phyloP scores from a whole-genome alignment of 2,888 invertebrate species.

The Drosophila diplacantha region DNA sequence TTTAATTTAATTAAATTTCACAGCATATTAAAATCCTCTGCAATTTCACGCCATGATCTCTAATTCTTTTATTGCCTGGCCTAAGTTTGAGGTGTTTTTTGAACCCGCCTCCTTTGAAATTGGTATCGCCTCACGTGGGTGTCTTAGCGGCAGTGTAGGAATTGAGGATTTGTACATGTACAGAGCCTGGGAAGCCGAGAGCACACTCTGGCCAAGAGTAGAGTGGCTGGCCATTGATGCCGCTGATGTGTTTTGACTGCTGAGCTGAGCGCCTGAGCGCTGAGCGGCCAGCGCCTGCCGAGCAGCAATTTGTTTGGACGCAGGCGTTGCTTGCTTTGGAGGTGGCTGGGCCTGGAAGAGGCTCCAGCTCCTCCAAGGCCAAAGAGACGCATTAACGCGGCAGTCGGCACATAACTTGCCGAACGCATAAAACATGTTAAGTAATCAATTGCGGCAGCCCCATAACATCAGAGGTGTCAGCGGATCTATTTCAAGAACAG shows the following conservation, averaged over 20 bases:
- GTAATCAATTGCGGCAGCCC: constrained; percentile 72
- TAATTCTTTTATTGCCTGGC: background rate
- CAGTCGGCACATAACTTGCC: constrained; percentile 69
- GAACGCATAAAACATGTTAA: constrained; percentile 75
- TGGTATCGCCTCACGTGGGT: constrained; percentile 44
- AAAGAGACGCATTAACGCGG: constrained; percentile 63
- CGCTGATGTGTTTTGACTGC: constrained; percentile 67
- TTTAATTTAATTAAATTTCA: background rate
- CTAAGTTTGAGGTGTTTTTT: constrained; percentile 44
- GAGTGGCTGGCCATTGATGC: constrained; percentile 28
- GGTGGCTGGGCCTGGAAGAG: constrained; percentile 2
- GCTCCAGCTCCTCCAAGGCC: constrained; percentile 28
- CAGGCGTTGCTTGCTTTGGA: constrained; percentile 31
- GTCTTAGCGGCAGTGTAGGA: constrained; percentile 18
- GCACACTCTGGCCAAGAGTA: background rate
- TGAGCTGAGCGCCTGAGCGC: too few relatives aligned
- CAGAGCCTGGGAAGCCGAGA: constrained; percentile 12
- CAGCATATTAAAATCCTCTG: background rate
- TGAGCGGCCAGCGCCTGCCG: constrained; percentile 65
- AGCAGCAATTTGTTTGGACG: constrained; percentile 66
- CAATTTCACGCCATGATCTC: constrained; percentile 13
- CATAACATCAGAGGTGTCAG: constrained; percentile 3
- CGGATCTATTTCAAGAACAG: background rate
- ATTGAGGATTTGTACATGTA: background rate
- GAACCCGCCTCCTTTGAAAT: constrained; percentile 52